Evolutionary conservation across 2,888 invertebrate species (phyloP), one percentile per base, ranked within the genome.

Genomic region (Pycnomerus fuliginosus): DNA sequence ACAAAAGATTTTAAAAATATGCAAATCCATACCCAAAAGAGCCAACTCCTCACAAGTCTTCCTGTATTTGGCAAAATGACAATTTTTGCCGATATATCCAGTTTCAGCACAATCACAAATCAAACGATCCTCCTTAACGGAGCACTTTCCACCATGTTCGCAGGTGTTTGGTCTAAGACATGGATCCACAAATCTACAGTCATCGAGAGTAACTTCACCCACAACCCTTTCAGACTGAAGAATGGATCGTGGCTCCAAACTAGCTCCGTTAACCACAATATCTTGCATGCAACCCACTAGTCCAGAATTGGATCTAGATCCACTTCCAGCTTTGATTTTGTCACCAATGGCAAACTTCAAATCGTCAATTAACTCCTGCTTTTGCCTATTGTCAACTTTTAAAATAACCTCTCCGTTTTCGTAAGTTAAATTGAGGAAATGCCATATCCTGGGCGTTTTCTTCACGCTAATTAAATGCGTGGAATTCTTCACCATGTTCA

Each of bases 31-130:
- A 69, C 71, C 94, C 10, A 93, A 74, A 3, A 94, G 75, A 0
- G 92, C 93, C 42, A 95, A 69, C 63, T 94, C 94, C 71, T 95
- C 94, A 67, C 95, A 96, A 0, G 94, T 93, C 65, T 91, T 87
- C 52, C 91, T 82, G 65, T 90, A 91, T 44, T 88, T 84, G 1
- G 95, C 93, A 60, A 96, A 96, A 67, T 95, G 95, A 61, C 96
- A 96, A 64, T 93, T 93, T 64, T 90, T 89, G 5, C 96, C 96
- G 29, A 88, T 88, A 64, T 95, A 96, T 1, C 92, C 92, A 2
- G 92, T 93, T 52, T 84, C 87, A 27, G 85, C 84, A 70, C 95
- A 96, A 63, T 95, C 90, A 67, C 96, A 96, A 16, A 85, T 87
- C 27, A 94, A 84, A 37, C 85, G 78, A 61, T 92, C 90, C 67